A percentile compares a stretch with the other conserved stretches of the same genome.
Conservation (phyloP, 1,140 invertebrate genomes). For the Nasonia giraulti region DNA sequence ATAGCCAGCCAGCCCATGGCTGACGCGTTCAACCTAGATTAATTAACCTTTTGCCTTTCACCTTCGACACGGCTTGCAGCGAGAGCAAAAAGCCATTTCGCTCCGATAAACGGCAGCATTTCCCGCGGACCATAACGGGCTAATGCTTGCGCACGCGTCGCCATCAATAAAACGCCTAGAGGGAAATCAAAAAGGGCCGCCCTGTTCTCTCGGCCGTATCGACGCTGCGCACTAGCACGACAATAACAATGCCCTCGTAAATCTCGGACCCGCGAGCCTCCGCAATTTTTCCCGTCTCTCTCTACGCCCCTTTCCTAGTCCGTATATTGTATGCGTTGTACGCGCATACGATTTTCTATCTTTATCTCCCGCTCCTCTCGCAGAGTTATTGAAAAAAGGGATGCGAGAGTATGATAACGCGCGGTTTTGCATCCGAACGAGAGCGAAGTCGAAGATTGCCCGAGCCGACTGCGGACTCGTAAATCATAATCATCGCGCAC, state of each 20-base stretch:
- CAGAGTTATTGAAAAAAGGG: not conserved
- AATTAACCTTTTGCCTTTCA: constrained; percentile 1
- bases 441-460: not conserved
- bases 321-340: not conserved
- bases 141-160: not conserved
- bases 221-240: not conserved
- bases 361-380: not conserved
- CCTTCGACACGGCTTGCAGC: not conserved
- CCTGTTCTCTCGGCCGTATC: not conserved
- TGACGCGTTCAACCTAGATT: not conserved
- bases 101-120: not conserved
- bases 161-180: not conserved
- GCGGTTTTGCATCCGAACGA: not conserved
- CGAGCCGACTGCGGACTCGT: not conserved
- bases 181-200: constrained; percentile 2
- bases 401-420: not conserved
- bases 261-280: constrained; percentile 1
- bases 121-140: not conserved
- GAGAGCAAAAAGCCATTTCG: not conserved
- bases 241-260: constrained; percentile 3
- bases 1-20: not conserved
- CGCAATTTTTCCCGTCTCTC: not conserved
- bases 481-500: not conserved
- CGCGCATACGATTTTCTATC: not conserved
- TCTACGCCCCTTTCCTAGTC: not conserved